Percentiles rank a stretch among this genome's conserved stretches.
These are phyloP conservation scores for Thymelicus sylvestris DNA, from an alignment of 2,888 invertebrate species.

Conservation along the genomic window DNA sequence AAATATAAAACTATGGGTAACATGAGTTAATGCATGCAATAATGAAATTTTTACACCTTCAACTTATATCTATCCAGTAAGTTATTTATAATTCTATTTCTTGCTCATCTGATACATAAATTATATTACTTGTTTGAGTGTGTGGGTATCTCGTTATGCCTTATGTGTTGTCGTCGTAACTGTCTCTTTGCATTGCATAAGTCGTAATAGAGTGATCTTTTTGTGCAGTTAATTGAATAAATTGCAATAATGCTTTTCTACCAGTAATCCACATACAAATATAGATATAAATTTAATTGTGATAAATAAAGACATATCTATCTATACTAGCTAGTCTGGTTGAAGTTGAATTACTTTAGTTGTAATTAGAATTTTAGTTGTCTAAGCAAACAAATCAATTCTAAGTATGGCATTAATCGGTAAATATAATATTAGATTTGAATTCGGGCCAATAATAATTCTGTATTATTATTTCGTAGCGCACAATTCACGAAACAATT, in stretches of 20 bases:
- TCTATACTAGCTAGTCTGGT: no score
- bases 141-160: slow-evolving; percentile 1
- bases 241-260: background rate
- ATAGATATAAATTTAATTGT: no score
- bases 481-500: slow-evolving; percentile 10
- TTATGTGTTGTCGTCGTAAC: background rate
- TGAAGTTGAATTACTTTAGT: no score
- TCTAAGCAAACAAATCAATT: no score
- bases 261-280: background rate
- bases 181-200: slow-evolving; percentile 5
- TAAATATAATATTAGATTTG: no score
- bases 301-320: no score
- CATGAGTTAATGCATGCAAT: slow-evolving; percentile 28
- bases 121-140: slow-evolving; percentile 5
- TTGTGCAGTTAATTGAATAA: slow-evolving; percentile 13
- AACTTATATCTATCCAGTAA: slow-evolving; percentile 9
- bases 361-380: no score
- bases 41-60: slow-evolving; percentile 18
- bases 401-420: no score
- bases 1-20: slow-evolving; percentile 28
- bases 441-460: no score
- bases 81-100: slow-evolving; percentile 6
- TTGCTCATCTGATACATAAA: slow-evolving; percentile 17
- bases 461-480: background rate
- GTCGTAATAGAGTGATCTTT: slow-evolving; percentile 9